These are phyloP conservation scores for Pipistrellus nathusii DNA, from an alignment of 2,797 vertebrate species.

Conservation along the genomic window DNA sequence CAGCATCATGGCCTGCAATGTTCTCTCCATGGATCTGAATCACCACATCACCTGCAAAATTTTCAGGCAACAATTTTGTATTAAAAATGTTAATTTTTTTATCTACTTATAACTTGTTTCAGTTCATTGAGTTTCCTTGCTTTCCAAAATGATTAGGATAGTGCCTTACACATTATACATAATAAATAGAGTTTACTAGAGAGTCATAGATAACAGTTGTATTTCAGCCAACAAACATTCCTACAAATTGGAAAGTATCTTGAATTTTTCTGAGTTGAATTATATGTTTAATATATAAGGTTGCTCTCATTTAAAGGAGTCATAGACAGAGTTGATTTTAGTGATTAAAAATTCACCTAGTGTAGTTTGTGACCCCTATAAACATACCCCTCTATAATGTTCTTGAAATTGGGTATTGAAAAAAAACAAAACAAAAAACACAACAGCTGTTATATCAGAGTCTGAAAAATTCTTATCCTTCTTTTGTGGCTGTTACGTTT, in stretches of 20 bases:
- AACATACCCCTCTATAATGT: background rate
- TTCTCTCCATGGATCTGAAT: background rate
- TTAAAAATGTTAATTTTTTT: conserved; percentile 43
- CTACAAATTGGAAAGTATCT: background rate
- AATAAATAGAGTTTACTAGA: background rate
- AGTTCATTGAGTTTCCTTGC: background rate
- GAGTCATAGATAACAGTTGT: background rate
- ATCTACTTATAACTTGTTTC: background rate
- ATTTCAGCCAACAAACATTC: background rate
- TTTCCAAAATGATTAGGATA: background rate
- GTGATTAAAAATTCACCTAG: background rate
- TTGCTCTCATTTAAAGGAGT: conserved; percentile 42
- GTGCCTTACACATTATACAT: background rate
- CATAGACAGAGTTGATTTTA: background rate
- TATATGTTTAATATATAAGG: background rate
- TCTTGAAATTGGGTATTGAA: conserved; percentile 13
- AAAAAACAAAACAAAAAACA: conserved; percentile 18
- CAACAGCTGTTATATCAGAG: background rate
- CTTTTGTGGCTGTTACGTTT: background rate
- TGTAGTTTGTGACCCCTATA: conserved; percentile 1
- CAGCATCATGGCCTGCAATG: background rate
- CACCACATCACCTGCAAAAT: background rate
- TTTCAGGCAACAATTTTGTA: background rate
- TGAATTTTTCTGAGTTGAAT: conserved; percentile 43
- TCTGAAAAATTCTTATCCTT: background rate